phyloP scores from a whole-genome alignment of 2,113 vertebrate species.

The Phylloscopus whistleri region DNA sequence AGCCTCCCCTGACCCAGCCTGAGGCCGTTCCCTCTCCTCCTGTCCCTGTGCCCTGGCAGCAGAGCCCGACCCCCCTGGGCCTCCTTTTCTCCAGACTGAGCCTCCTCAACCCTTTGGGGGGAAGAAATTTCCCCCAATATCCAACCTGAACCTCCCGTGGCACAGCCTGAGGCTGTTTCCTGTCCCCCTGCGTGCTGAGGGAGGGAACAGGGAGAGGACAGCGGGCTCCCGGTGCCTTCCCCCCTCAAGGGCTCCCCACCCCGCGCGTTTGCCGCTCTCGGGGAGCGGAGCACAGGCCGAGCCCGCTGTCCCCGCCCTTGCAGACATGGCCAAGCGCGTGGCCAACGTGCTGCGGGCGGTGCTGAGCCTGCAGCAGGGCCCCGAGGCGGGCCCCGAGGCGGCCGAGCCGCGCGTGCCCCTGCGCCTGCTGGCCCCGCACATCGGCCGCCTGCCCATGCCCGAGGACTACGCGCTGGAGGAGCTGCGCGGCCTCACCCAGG shows the following conservation, averaged over 20 bases:
- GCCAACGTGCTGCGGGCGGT: slow-evolving; percentile 90
- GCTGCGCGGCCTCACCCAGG: slow-evolving; percentile 88
- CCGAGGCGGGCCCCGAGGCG: slow-evolving; percentile 8
- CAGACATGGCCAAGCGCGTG: slow-evolving; percentile 95
- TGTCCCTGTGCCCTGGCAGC: not conserved
- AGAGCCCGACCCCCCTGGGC: fast-evolving
- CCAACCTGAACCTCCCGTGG: too few species aligned
- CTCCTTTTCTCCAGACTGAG: not conserved
- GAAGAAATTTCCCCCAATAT: not conserved
- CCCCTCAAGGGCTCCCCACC: fast-evolving
- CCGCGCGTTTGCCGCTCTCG: too few species aligned
- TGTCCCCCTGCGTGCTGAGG: not conserved
- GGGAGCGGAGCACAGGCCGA: fast-evolving
- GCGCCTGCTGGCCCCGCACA: slow-evolving; percentile 83
- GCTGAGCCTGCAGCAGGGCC: slow-evolving; percentile 84
- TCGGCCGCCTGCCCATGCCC: slow-evolving; percentile 90
- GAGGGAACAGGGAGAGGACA: not conserved
- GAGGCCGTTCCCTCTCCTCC: not conserved
- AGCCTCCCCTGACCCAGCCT: not conserved
- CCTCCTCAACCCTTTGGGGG: too few species aligned
- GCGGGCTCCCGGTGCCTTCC: fast-evolving
- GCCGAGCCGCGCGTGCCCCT: slow-evolving; percentile 69
- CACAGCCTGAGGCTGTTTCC: not conserved
- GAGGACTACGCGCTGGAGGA: slow-evolving; percentile 96
- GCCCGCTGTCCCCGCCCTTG: not conserved